Base-by-base conservation (phyloP, 2,888 invertebrate genomes). In the Nezara viridula region DNA sequence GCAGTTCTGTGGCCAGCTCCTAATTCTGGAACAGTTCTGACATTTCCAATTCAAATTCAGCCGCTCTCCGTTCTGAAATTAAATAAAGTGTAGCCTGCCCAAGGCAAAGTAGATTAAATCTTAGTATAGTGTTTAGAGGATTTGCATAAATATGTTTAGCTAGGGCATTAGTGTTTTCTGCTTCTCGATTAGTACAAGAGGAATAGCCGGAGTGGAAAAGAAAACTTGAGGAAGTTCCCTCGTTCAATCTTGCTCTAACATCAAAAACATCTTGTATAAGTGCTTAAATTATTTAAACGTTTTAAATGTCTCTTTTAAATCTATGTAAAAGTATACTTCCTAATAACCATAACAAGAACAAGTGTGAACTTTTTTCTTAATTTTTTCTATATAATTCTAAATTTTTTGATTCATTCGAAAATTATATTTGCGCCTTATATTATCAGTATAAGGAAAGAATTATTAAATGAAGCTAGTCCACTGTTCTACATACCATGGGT, bases 31-130 rank as follows among this genome's bases (percentile, higher is more conserved):
- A 47, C 81, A 81, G 81, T 81, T 81, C 81, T 81, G 44, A 40
- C 81, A 81, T 81, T 81, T 81, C 81, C 81, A 81, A 81, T 81
- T 81, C 81, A 81, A 81, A 81, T 81, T 81, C 32, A 21, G 66
- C 10, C 81, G n/a, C 44, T 81, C 44, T 73, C 44, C 40, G 81
- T 47, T 81, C 81, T 81, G 12, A 81, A 81, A 81, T 81, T 81
- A 81, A 40, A 37, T 77, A 77, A 47, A 47, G 81, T 47, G 44
- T 40, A 44, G 44, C 81, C n/a, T 81, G 81, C 44, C 44, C 24
- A 40, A 47, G 81, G 44, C 44, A 47, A 44, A 81, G 9, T 44
- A 47, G 44, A 81, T 81, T 81, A 81, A 47, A 81, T 40, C 81
- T 81, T 47, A 81, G 44, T 47, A 21, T 37, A 73, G 66, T 37